Conservation (phyloP, 2,797 vertebrate species). For the Spheniscus humboldti region DNA sequence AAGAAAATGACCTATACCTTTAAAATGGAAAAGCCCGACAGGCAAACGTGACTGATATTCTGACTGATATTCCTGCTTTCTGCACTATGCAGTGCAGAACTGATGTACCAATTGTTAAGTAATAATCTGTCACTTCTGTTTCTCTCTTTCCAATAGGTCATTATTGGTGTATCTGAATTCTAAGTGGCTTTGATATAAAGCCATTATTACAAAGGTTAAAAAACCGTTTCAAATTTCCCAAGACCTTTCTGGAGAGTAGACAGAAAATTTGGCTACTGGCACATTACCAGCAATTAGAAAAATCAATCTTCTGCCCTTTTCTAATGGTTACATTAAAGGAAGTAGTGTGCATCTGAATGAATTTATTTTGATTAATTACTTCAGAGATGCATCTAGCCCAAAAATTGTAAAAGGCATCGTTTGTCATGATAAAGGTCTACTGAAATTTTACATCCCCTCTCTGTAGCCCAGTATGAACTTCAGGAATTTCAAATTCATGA, state of each 20-base stretch:
- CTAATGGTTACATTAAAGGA: slow-evolving; percentile 45
- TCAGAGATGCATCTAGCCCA: neutral
- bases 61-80: neutral
- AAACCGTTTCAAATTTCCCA: neutral
- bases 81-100: neutral
- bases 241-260: neutral
- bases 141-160: neutral
- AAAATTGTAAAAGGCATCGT: neutral
- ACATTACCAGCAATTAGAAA: slow-evolving; percentile 40
- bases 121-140: neutral
- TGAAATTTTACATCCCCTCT: neutral
- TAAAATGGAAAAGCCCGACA: neutral
- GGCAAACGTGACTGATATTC: neutral
- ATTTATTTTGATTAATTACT: slow-evolving; percentile 23
- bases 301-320: slow-evolving; percentile 10
- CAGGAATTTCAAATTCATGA: neutral
- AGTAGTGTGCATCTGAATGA: neutral
- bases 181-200: neutral
- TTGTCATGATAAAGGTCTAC: neutral
- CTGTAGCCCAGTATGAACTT: neutral
- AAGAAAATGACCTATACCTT: neutral
- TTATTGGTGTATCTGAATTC: neutral
- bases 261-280: neutral
- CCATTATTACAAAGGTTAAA: neutral
- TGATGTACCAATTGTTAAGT: neutral